phyloP scores from a whole-genome alignment of 2,888 invertebrate species.

The Pediacus dermestoides region DNA sequence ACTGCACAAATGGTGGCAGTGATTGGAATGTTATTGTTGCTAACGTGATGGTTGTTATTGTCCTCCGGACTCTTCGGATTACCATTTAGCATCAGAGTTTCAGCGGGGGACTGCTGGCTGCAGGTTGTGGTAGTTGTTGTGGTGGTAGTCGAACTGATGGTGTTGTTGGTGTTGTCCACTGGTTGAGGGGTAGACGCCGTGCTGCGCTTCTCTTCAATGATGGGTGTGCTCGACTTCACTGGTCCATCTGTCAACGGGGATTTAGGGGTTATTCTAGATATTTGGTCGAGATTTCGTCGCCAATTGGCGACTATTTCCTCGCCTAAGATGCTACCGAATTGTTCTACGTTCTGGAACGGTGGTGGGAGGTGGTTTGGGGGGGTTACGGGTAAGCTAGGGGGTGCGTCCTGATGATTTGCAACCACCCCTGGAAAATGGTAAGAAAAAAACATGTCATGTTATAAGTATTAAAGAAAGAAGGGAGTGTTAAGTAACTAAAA shows the following conservation, averaged over 20 bases:
- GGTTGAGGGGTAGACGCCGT: constrained; percentile 54
- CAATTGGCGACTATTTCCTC: constrained; percentile 80
- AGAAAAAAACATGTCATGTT: too few relatives aligned
- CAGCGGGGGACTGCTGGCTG: constrained; percentile 26
- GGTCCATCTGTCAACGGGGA: constrained; percentile 35
- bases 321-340: constrained; percentile 72
- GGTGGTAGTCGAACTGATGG: too few relatives aligned
- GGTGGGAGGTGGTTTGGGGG: constrained; percentile 53
- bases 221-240: constrained; percentile 50
- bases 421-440: constrained; percentile 37
- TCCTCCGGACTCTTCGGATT: constrained; percentile 48
- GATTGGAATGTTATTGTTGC: constrained; percentile 54
- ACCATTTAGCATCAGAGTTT: constrained; percentile 46
- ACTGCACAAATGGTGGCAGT: constrained; percentile 51
- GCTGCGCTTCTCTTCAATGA: constrained; percentile 47
- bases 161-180: constrained; percentile 43
- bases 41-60: constrained; percentile 53
- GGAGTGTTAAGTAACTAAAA: too few relatives aligned
- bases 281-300: constrained; percentile 66
- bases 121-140: background rate
- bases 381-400: constrained; percentile 36
- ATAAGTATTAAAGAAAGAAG: too few relatives aligned
- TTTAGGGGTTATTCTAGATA: constrained; percentile 31
- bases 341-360: constrained; percentile 64
- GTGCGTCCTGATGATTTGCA: constrained; percentile 30